Base-by-base conservation (phyloP, 2,888 invertebrate genomes). In the Mechanitis mazaeus region DNA sequence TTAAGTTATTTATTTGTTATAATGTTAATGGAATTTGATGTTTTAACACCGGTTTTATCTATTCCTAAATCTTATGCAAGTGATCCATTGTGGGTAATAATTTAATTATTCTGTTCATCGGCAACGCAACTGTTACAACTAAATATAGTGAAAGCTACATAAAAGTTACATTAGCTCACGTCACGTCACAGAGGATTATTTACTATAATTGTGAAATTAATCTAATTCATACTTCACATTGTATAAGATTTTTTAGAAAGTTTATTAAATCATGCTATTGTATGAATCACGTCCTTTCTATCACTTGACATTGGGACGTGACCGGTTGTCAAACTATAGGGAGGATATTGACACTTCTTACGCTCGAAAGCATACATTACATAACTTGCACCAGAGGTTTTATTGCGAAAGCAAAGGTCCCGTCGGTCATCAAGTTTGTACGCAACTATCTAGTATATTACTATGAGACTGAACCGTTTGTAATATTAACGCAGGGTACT, bases 301-400 rank as follows among this genome's bases (percentile, higher is more conserved):
- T 88, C 81, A 83, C 83, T 86, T 88, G 87, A 88, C 89, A 88
- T 87, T 88, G 87, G 80, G 75, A 75, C 72, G 69, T 78, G 83
- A 81, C 81, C 78, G 79, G 80, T 81, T 77, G 5, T 35, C 5
- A 69, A 75, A 68, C 64, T 70, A 72, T 50, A 70, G 11, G 71
- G 76, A 81, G 81, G 79, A 87, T 85, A 81, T 83, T 84, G 81
- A 83, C 81, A 77, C 75, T 75, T 61, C 50, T 55, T 53, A 64
- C 50, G 58, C 56, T 63, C 42, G 60, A 45, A 63, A 59, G 50
- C 38, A 56, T 6, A 58, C 38, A 45, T 60, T 54, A 58, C 31
- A 54, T 46, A 38, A 31, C n/a, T 31, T 31, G 28, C 31, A 20
- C 20, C 20, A 6, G 50, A 31, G 28, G 50, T 50, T 50, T 31